Percentiles rank a stretch among this genome's conserved stretches.
phyloP scores from a whole-genome alignment of 2,888 invertebrate species.

The Ichneumon xanthorius region DNA sequence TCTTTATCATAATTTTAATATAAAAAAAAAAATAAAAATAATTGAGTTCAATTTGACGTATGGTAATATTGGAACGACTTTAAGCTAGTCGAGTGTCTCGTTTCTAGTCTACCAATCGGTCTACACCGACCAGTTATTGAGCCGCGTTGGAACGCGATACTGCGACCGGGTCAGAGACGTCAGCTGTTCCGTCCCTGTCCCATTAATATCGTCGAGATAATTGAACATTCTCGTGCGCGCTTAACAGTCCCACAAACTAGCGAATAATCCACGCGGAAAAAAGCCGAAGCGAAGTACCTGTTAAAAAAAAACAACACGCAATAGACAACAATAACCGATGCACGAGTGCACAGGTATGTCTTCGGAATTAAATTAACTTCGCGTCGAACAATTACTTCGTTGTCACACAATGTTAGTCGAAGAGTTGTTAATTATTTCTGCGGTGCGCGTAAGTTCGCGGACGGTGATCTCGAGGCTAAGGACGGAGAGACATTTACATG shows the following conservation, averaged over 20 bases:
- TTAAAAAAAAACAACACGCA: constrained; percentile 34
- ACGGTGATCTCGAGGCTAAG: constrained; percentile 55
- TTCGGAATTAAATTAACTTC: constrained; percentile 19
- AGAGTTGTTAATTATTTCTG: constrained; percentile 57
- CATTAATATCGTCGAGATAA: constrained; percentile 55
- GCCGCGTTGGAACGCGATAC: constrained; percentile 18
- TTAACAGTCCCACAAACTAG: constrained; percentile 11
- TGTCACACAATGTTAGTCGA: constrained; percentile 27
- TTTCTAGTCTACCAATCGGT: neutral
- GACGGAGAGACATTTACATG: constrained; percentile 10
- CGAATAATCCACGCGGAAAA: neutral
- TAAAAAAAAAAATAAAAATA: neutral
- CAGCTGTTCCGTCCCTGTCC: constrained; percentile 53
- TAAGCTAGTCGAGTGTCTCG: neutral
- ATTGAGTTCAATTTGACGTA: neutral
- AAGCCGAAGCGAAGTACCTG: neutral
- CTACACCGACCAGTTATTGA: constrained; percentile 15
- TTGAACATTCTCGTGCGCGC: constrained; percentile 43
- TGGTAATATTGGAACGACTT: neutral
- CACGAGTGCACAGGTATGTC: constrained; percentile 20
- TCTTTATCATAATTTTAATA: neutral
- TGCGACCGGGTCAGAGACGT: neutral
- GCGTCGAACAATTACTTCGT: constrained; percentile 40
- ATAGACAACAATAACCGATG: neutral
- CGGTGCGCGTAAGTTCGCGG: constrained; percentile 30